Percentiles rank a stretch among this genome's conserved stretches.
Conservation (phyloP, 2,113 vertebrate genomes). For the Mystacornis crossleyi region DNA sequence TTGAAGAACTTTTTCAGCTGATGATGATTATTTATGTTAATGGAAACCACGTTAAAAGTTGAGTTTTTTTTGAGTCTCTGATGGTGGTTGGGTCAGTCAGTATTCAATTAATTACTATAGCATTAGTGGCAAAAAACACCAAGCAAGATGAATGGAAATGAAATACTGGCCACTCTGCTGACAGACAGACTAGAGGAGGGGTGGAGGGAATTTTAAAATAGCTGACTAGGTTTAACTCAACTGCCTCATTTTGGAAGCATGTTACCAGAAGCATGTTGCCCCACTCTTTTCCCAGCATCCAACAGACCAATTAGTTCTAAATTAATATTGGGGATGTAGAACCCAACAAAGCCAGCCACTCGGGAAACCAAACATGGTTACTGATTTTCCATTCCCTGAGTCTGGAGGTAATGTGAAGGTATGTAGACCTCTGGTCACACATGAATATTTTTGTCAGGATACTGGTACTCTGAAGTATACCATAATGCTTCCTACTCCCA, state of each 20-base stretch:
- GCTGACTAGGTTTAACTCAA: not conserved
- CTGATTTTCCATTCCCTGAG: not conserved
- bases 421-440: not conserved
- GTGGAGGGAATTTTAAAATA: not conserved
- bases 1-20: not conserved
- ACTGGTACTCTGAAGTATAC: not conserved
- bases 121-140: not conserved
- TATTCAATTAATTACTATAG: not conserved
- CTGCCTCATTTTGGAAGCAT: not conserved
- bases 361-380: not conserved
- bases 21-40: not conserved
- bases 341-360: not conserved
- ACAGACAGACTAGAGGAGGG: not conserved
- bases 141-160: not conserved
- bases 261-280: not conserved
- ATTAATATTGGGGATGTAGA: not conserved
- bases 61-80: not conserved
- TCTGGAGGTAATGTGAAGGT: not conserved
- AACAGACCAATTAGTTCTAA: not conserved
- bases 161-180: not conserved
- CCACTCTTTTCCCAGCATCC: not conserved
- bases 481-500: not conserved
- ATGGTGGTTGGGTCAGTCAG: not conserved
- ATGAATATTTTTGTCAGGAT: not conserved
- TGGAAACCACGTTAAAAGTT: accelerated